Base-by-base conservation (phyloP, 1,140 invertebrate species). In the Meloidogyne exigua region DNA sequence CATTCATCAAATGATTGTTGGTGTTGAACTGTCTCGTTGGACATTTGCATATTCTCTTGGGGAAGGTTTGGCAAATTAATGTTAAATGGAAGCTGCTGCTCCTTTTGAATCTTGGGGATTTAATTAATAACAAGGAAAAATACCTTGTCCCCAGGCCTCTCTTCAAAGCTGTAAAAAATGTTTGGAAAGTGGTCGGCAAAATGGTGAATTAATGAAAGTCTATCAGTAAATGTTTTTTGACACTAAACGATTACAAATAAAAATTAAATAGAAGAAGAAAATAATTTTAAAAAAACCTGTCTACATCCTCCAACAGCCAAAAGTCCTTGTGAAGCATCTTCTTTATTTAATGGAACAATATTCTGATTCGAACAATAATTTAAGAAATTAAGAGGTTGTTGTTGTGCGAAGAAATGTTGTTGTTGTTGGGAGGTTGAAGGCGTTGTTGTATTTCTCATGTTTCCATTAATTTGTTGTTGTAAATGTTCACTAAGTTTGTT, bases 161-260 rank as follows among this genome's bases (percentile, higher is more conserved):
- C 63, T 76, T 83, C 83, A 64, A 83, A 83, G 49, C 73, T 76
- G 63, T 83, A 83, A 64, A 83, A 83, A 67, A 83, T 80, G 13
- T 66, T 71, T 39, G 82, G 82, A 70, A 85, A 83, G 63, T 83
- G 82, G 74, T 83, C 83, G n/a, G 71, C 70, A 65, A 81, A 80
- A 49, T 83, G 82, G 28, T 83, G 82, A 42, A 83, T 83, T n/a
- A 83, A 62, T 28, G 77, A 67, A 21, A 83, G 62, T 1, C 83
- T 81, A 26, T 72, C 62, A 13, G 74, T 68, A 68, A 83, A 83
- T 13, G 82, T 83, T 67, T 68, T 73, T 7, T 64, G 49, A 18
- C 82, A 83, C 32, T 76, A 57, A 18, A 73, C 63, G 63, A n/a
- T 32, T 7, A n/a, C n/a, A n/a, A n/a, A n/a, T n/a, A n/a, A n/a